phyloP scores from a whole-genome alignment of 2,888 invertebrate species.

The Escarpia spicata region DNA sequence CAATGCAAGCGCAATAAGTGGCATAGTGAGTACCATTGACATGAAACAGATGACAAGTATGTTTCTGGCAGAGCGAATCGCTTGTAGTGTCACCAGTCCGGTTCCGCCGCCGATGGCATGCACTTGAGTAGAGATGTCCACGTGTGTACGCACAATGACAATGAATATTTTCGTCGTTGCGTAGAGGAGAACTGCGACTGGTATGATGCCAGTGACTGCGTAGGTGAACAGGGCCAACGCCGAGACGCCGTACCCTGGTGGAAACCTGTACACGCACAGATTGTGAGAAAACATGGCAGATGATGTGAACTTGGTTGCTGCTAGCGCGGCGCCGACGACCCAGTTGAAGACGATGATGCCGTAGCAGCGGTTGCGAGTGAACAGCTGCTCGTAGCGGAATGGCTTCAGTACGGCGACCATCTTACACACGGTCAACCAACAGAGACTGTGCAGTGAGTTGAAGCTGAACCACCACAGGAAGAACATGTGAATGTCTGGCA shows the following conservation, averaged over 20 bases:
- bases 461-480: not conserved
- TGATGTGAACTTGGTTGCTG: not conserved
- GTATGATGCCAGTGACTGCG: not conserved
- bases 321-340: not conserved
- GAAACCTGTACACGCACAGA: not conserved
- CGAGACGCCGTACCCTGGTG: not conserved
- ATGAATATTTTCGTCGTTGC: not conserved
- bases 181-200: not conserved
- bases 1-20: not conserved
- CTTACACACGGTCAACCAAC: not conserved
- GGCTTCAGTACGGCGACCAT: too few species aligned
- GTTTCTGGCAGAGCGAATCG: not conserved
- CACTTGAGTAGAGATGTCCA: not conserved
- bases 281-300: not conserved
- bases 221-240: not conserved
- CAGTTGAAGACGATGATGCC: too few species aligned
- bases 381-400: too few species aligned
- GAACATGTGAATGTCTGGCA: not conserved
- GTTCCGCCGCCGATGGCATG: not conserved
- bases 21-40: not conserved
- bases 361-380: too few species aligned
- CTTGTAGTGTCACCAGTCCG: not conserved
- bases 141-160: not conserved
- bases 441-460: not conserved
- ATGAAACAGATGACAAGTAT: too few species aligned